These are phyloP conservation scores for Subanguina moxae DNA, from an alignment of 1,140 invertebrate genomes.

Conservation along the genomic window DNA sequence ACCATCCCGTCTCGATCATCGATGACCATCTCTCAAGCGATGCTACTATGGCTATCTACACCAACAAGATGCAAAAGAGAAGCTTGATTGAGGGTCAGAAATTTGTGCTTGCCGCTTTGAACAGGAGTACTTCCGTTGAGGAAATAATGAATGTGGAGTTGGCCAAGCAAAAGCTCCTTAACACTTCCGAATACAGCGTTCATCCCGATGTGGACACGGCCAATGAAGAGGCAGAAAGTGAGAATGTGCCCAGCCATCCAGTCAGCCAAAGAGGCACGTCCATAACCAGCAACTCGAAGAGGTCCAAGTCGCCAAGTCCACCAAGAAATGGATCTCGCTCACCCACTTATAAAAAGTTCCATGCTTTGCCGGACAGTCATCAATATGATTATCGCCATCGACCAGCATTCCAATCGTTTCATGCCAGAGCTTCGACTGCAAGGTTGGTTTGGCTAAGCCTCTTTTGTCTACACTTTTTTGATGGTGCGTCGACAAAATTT, in stretches of 20 bases:
- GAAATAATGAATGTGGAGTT: too few relatives aligned
- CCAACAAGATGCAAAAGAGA: background rate
- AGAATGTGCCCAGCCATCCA: too few relatives aligned
- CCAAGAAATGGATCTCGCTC: background rate
- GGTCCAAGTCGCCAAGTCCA: too few relatives aligned
- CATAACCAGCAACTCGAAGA: too few relatives aligned
- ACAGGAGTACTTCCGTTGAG: background rate
- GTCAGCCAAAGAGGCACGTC: too few relatives aligned
- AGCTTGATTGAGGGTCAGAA: background rate
- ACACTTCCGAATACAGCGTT: too few relatives aligned
- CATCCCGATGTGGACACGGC: too few relatives aligned
- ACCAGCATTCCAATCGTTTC: background rate
- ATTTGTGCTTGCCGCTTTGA: background rate
- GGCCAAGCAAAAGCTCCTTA: too few relatives aligned
- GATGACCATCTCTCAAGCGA: background rate
- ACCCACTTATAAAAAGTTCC: background rate
- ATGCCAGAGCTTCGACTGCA: background rate
- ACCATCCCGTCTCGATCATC: conserved; percentile 2
- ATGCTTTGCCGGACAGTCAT: background rate
- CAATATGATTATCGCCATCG: background rate
- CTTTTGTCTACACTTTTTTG: too few relatives aligned
- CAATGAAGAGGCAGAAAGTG: too few relatives aligned
- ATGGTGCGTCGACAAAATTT: too few relatives aligned
- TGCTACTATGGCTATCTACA: background rate
- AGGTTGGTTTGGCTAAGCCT: too few relatives aligned